A percentile compares a stretch with the other conserved stretches of the same genome.
These are phyloP conservation scores for Acestrorhynchus altus DNA, from an alignment of 2,797 vertebrate species.

Conservation along the genomic window DNA sequence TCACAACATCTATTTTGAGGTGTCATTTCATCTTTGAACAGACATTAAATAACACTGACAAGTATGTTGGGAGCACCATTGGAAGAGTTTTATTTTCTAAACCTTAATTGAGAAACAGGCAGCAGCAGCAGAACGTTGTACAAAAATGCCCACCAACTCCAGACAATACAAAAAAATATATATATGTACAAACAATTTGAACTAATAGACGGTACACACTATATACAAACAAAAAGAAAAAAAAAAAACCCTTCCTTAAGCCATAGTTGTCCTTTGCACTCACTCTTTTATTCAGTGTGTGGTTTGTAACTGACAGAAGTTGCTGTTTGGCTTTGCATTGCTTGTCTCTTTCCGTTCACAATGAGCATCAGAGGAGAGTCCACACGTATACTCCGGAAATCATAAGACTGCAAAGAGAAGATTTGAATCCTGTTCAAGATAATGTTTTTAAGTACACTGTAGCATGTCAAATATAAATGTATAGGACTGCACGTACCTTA, in stretches of 20 bases:
- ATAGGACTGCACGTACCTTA: constrained; percentile 74
- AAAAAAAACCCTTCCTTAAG: constrained; percentile 55
- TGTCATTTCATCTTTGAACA: background rate
- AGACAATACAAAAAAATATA: constrained; percentile 58
- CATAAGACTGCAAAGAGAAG: constrained; percentile 75
- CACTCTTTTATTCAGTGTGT: constrained; percentile 80
- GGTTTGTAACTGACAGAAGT: constrained; percentile 84
- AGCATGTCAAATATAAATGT: no score
- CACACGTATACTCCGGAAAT: constrained; percentile 89
- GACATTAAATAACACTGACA: background rate
- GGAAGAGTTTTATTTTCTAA: constrained; percentile 48
- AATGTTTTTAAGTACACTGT: background rate
- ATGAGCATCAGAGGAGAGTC: constrained; percentile 88
- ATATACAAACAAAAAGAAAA: constrained; percentile 66
- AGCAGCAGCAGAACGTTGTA: constrained; percentile 10
- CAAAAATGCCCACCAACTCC: constrained; percentile 24
- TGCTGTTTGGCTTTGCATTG: constrained; percentile 82
- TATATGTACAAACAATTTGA: constrained; percentile 67
- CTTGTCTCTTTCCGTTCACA: constrained; percentile 89
- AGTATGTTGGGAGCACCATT: constrained; percentile 22
- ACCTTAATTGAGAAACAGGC: constrained; percentile 33
- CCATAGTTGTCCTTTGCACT: constrained; percentile 17
- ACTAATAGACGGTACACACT: constrained; percentile 55
- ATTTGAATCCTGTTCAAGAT: background rate
- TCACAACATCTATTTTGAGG: background rate